phyloP scores from a whole-genome alignment of 2,113 vertebrate genomes.

The Leucopternis melanops region DNA sequence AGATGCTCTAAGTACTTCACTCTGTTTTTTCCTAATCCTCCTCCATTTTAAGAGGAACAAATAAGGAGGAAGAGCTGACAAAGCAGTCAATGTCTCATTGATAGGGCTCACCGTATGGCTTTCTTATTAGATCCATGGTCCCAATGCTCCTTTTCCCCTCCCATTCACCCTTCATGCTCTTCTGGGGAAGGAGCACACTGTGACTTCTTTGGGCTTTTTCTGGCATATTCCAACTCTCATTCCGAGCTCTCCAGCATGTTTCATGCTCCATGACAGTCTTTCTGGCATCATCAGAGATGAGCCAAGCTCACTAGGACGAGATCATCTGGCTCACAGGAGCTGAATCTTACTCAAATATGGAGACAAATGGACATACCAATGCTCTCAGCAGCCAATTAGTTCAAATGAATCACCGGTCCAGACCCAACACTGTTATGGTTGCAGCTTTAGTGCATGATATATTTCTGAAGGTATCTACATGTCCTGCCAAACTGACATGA shows the following conservation, averaged over 20 bases:
- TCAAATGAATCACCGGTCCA: not conserved
- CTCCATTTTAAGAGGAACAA: not conserved
- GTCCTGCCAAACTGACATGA: not conserved
- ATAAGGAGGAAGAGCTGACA: not conserved
- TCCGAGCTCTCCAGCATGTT: not conserved
- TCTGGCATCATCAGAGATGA: not conserved
- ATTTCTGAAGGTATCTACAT: not conserved
- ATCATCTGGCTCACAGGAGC: not conserved
- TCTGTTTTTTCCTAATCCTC: not conserved
- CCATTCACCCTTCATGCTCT: not conserved
- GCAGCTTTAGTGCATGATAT: not conserved
- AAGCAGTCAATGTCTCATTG: not conserved
- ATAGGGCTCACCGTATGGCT: not conserved
- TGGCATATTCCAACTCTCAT: not conserved
- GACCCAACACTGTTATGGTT: not conserved
- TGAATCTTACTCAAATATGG: not conserved
- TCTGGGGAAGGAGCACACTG: not conserved
- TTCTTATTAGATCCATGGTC: not conserved
- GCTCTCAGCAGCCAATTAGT: conserved; percentile 1
- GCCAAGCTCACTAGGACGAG: not conserved
- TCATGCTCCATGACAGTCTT: not conserved
- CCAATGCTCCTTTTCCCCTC: not conserved
- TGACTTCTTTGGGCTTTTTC: not conserved
- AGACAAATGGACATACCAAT: not conserved
- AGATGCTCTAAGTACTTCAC: not conserved